These are phyloP conservation scores for Oxystoma pomonae DNA, from an alignment of 2,888 invertebrate genomes.

Conservation along the genomic window DNA sequence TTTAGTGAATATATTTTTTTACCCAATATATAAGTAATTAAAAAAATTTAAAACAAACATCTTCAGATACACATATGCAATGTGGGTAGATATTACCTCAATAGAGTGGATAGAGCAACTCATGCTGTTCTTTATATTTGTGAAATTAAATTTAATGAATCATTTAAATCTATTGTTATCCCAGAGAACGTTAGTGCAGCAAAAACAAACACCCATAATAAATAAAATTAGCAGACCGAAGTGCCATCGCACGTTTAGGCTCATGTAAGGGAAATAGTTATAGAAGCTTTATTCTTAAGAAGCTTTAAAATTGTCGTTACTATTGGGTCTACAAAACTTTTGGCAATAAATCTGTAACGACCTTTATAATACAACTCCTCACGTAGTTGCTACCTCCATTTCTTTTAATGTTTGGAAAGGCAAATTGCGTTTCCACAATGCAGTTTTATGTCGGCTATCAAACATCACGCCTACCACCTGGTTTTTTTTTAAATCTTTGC, in stretches of 20 bases:
- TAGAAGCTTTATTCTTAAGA: neutral
- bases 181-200: too few species aligned
- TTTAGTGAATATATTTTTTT: too few species aligned
- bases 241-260: neutral
- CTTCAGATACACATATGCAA: too few species aligned
- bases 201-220: too few species aligned
- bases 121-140: too few species aligned
- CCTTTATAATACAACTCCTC: conserved; percentile 24
- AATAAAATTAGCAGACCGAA: too few species aligned
- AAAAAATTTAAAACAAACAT: too few species aligned
- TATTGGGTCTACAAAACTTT: conserved; percentile 13
- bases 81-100: too few species aligned
- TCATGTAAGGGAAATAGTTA: neutral
- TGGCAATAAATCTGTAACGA: conserved; percentile 26
- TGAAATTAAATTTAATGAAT: too few species aligned
- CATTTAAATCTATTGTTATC: too few species aligned
- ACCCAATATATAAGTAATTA: too few species aligned
- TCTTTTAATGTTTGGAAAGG: conserved; percentile 16
- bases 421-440: conserved; percentile 23
- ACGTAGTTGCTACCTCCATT: conserved; percentile 21
- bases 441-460: conserved; percentile 21
- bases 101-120: too few species aligned
- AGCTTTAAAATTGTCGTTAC: neutral
- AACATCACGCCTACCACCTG: conserved; percentile 44
- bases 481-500: conserved; percentile 35